These are phyloP conservation scores for Pangasius sanitwongsei DNA, from an alignment of 2,797 vertebrate species.

Conservation along the genomic window DNA sequence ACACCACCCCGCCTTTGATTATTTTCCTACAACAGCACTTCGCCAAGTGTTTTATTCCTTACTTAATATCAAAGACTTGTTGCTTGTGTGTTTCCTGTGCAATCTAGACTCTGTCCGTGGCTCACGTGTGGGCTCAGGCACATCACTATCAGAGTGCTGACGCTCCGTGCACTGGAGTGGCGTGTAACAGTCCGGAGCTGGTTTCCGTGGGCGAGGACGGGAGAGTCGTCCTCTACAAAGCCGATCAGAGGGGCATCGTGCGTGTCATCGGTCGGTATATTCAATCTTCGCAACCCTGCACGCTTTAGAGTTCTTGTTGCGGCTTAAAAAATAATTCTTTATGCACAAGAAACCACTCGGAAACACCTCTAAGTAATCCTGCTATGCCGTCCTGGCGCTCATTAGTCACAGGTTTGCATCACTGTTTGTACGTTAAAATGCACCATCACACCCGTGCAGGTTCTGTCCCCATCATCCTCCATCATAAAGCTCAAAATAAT, in stretches of 20 bases:
- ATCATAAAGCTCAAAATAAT: neutral
- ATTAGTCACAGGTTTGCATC: neutral
- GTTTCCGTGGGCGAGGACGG: constrained; percentile 95
- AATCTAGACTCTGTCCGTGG: constrained; percentile 81
- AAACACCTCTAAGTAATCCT: neutral
- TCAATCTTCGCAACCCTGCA: neutral
- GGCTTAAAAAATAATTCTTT: too few species aligned
- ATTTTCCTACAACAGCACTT: neutral
- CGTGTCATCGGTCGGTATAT: constrained; percentile 84
- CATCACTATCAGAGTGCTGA: constrained; percentile 82
- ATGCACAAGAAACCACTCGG: too few species aligned
- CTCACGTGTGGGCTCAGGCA: constrained; percentile 82
- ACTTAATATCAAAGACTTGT: neutral
- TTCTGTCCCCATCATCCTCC: neutral
- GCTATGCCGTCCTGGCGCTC: neutral
- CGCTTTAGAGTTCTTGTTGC: neutral
- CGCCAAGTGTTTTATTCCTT: neutral
- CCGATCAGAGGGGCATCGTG: constrained; percentile 81
- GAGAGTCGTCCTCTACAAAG: constrained; percentile 87
- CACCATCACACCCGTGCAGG: neutral
- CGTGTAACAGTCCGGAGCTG: constrained; percentile 90
- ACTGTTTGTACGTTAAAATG: neutral
- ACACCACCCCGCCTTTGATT: neutral
- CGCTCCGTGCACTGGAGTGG: constrained; percentile 87
- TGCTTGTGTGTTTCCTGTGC: constrained; percentile 2